Evolutionary conservation across 1,140 invertebrate species (phyloP).

Genomic region (Saccostrea echinata): DNA sequence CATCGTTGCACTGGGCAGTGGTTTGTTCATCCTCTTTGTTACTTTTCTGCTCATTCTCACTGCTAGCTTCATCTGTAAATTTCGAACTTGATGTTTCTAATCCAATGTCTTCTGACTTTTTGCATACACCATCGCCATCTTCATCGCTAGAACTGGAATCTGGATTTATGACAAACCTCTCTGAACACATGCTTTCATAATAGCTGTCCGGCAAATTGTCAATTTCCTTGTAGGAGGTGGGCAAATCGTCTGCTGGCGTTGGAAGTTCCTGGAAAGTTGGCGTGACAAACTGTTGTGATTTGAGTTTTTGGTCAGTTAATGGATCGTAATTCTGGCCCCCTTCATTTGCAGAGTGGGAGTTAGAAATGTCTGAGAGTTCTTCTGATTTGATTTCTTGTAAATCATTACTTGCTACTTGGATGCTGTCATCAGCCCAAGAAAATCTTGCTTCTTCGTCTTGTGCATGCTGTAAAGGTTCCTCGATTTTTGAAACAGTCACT

Average conservation of each 20-base stretch:
- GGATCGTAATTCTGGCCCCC: background rate
- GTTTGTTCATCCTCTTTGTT: background rate
- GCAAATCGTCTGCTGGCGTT: background rate
- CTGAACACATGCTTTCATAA: background rate
- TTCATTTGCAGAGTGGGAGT: background rate
- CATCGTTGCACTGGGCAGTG: background rate
- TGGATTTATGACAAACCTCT: conserved; percentile 1
- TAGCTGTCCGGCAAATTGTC: background rate
- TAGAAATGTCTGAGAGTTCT: background rate
- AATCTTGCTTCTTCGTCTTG: background rate
- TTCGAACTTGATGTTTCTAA: background rate
- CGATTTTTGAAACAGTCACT: background rate
- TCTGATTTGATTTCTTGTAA: background rate
- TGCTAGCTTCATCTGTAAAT: background rate
- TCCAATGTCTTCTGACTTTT: background rate
- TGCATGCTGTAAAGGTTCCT: background rate
- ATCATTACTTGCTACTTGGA: background rate
- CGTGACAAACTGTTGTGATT: background rate
- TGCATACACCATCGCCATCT: background rate
- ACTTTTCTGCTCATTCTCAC: background rate
- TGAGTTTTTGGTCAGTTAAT: background rate
- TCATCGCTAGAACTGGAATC: conserved; percentile 8
- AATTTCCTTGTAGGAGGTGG: background rate
- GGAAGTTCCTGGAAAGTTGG: background rate
- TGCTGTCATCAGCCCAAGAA: background rate